Conservation (phyloP, 2,113 vertebrate genomes). For the Puma concolor region DNA sequence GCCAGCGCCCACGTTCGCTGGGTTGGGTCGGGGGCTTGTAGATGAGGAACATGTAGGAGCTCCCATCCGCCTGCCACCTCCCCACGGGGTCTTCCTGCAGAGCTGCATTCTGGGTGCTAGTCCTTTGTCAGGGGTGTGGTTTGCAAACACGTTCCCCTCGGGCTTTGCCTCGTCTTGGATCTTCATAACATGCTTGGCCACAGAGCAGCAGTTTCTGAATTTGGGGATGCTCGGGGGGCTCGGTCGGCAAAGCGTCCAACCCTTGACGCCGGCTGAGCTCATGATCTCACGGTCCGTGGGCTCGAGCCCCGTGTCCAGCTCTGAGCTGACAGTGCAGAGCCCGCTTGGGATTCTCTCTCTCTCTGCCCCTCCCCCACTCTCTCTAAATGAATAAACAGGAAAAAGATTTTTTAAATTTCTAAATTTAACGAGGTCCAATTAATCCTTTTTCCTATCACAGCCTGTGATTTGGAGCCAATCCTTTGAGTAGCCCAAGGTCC, state of each 20-base stretch:
- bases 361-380: no score
- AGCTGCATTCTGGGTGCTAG: accelerated
- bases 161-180: not conserved
- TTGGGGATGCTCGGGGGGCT: no score
- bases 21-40: not conserved
- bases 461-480: not conserved
- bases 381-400: no score
- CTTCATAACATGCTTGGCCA: accelerated
- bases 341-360: no score
- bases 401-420: no score
- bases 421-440: no score
- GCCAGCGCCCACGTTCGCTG: accelerated
- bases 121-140: accelerated
- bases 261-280: no score
- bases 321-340: no score
- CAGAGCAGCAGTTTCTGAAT: no score
- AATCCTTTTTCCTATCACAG: not conserved
- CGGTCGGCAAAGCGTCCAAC: no score
- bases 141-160: not conserved
- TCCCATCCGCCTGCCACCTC: accelerated
- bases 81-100: accelerated
- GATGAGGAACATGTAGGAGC: accelerated
- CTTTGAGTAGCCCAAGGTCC: accelerated
- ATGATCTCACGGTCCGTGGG: no score
- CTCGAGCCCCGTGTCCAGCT: no score